Conservation (phyloP, 2,113 vertebrate genomes). For the Daubentonia madagascariensis region DNA sequence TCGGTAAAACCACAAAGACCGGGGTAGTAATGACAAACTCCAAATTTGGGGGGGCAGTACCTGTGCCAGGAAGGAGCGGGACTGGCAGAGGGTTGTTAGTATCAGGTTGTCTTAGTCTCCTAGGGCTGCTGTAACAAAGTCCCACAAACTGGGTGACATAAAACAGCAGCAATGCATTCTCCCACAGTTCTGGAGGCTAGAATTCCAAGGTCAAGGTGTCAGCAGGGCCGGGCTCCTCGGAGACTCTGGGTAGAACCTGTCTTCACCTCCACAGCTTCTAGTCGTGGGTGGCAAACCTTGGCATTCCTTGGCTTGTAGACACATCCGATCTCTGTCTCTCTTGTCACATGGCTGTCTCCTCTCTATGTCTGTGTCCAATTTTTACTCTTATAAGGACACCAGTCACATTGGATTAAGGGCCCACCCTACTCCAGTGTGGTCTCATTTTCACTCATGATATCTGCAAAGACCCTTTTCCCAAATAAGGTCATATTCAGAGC, state of each 20-base stretch:
- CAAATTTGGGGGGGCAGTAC: not conserved
- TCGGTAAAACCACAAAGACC: not conserved
- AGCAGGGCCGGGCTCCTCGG: not conserved
- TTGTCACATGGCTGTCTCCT: not conserved
- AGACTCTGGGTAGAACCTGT: not conserved
- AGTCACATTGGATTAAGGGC: not conserved
- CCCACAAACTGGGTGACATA: not conserved
- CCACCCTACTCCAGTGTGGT: not conserved
- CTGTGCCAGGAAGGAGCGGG: not conserved
- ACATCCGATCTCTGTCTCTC: not conserved
- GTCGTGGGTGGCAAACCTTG: not conserved
- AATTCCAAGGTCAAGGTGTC: not conserved
- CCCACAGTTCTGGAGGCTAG: not conserved
- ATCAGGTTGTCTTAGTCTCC: not conserved
- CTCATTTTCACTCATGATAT: conserved; percentile 20
- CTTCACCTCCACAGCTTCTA: not conserved
- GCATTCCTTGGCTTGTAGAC: not conserved
- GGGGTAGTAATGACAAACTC: not conserved
- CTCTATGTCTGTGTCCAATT: not conserved
- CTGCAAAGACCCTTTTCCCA: not conserved
- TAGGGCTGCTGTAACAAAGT: not conserved
- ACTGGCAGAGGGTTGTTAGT: not conserved
- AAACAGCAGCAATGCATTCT: not conserved
- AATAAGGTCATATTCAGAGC: not conserved
- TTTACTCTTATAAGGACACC: conserved; percentile 37